Percentiles rank a stretch among this genome's conserved stretches.
Conservation (phyloP, 2,888 invertebrate genomes). For the Cheilosia urbana region DNA sequence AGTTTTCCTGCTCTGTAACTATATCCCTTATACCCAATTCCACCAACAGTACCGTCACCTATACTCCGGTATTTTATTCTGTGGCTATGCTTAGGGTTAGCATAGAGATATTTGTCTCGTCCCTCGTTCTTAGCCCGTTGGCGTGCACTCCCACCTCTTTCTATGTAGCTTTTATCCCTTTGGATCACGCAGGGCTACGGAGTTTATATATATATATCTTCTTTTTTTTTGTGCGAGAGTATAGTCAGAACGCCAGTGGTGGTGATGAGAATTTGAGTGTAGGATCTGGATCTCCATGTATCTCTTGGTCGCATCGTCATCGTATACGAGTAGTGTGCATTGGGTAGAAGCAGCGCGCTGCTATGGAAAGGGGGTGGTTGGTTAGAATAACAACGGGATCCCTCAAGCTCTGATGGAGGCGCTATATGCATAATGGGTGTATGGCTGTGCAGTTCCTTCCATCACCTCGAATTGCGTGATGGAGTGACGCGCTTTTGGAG, state of each 20-base stretch:
- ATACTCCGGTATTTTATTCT: slow-evolving; percentile 36
- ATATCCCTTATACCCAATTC: slow-evolving; percentile 43
- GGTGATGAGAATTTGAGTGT: slow-evolving; percentile 73
- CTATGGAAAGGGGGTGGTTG: slow-evolving; percentile 16
- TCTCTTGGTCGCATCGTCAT: slow-evolving; percentile 30
- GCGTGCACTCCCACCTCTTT: slow-evolving; percentile 39
- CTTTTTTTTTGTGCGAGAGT: slow-evolving; percentile 15
- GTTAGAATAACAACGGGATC: slow-evolving; percentile 44
- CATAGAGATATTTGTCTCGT: slow-evolving; percentile 25
- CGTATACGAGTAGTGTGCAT: slow-evolving; percentile 8
- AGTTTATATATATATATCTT: not conserved
- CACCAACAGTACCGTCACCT: slow-evolving; percentile 9
- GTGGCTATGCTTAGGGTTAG: slow-evolving; percentile 51
- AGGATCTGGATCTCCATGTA: slow-evolving; percentile 61
- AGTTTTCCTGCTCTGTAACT: slow-evolving; percentile 70
- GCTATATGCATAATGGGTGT: slow-evolving; percentile 13
- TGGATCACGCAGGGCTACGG: slow-evolving; percentile 6
- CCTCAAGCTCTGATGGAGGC: slow-evolving; percentile 46
- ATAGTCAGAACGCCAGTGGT: slow-evolving; percentile 40
- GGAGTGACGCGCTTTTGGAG: slow-evolving; percentile 46
- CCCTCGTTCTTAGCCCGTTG: slow-evolving; percentile 27
- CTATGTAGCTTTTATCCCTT: slow-evolving; percentile 26
- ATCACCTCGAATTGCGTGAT: slow-evolving; percentile 53
- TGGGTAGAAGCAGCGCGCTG: not conserved
- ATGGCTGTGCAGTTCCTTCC: slow-evolving; percentile 50